phyloP scores from a whole-genome alignment of 1,140 invertebrate species.

The Triops cancriformis region DNA sequence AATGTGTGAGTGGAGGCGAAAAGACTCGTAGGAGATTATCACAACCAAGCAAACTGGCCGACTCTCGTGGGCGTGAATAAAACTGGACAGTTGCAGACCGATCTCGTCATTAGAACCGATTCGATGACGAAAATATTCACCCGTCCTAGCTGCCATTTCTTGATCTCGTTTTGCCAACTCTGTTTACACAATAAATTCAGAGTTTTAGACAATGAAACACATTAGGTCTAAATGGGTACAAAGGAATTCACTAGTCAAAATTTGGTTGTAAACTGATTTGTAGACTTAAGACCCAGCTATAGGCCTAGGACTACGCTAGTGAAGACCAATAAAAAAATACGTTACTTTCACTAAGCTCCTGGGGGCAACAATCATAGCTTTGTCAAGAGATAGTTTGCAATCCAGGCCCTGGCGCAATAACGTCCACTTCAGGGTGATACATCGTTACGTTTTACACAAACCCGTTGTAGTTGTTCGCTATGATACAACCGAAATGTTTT shows the following conservation, averaged over 20 bases:
- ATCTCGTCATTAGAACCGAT: slow-evolving; percentile 79
- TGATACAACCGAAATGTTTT: slow-evolving; percentile 85
- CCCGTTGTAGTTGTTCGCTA: slow-evolving; percentile 99
- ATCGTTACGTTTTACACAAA: slow-evolving; percentile 93
- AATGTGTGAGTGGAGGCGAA: slow-evolving; percentile 81
- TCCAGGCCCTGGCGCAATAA: slow-evolving; percentile 70
- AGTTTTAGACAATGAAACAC: too few species aligned
- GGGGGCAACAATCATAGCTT: slow-evolving; percentile 91
- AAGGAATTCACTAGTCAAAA: too few species aligned
- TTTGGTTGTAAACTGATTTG: too few species aligned
- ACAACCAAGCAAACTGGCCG: slow-evolving; percentile 78
- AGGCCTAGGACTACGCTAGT: too few species aligned
- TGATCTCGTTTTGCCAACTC: slow-evolving; percentile 99
- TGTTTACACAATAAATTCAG: too few species aligned
- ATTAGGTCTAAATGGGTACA: too few species aligned
- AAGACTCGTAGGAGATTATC: slow-evolving; percentile 98
- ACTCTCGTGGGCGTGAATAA: slow-evolving; percentile 47
- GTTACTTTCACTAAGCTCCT: slow-evolving; percentile 85
- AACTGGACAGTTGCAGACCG: slow-evolving; percentile 69
- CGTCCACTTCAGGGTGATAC: slow-evolving; percentile 94
- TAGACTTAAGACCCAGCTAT: too few species aligned
- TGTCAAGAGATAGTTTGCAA: slow-evolving; percentile 47
- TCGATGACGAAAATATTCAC: slow-evolving; percentile 83
- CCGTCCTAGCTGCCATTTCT: slow-evolving; percentile 87
- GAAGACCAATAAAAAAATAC: too few species aligned